phyloP scores from a whole-genome alignment of 1,140 invertebrate genomes.

The Drosophila orena region DNA sequence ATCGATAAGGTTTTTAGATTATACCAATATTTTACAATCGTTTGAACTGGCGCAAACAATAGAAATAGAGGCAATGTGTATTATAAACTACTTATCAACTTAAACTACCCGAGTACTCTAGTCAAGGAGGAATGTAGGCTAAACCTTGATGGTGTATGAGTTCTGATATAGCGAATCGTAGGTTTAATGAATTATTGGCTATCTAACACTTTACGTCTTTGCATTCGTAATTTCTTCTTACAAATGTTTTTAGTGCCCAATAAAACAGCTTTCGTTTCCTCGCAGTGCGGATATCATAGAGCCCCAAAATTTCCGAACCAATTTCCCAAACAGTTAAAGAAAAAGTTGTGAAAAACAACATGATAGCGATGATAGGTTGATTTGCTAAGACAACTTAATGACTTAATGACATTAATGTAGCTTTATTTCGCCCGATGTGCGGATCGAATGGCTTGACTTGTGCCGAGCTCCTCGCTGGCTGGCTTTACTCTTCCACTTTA shows the following conservation, averaged over 20 bases:
- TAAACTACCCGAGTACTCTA: background rate
- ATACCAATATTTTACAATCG: constrained; percentile 49
- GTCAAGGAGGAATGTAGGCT: constrained; percentile 28
- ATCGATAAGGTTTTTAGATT: constrained; percentile 44
- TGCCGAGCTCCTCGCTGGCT: constrained; percentile 43
- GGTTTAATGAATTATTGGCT: background rate
- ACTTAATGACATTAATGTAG: constrained; percentile 74
- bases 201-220: background rate
- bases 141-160: constrained; percentile 10
- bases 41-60: constrained; percentile 37
- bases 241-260: constrained; percentile 9
- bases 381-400: constrained; percentile 68
- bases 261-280: constrained; percentile 16
- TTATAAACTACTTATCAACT: constrained; percentile 32
- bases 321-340: constrained; percentile 29
- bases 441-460: constrained; percentile 28
- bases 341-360: constrained; percentile 56
- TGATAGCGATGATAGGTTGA: constrained; percentile 43
- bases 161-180: constrained; percentile 4
- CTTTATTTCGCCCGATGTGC: constrained; percentile 38
- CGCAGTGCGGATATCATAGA: constrained; percentile 12
- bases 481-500: constrained; percentile 40
- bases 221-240: background rate
- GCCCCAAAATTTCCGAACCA: constrained; percentile 30
- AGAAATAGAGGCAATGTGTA: background rate